A percentile compares a stretch with the other conserved stretches of the same genome.
These are phyloP conservation scores for Ictalurus furcatus DNA, from an alignment of 2,113 vertebrate species.

Conservation along the genomic window DNA sequence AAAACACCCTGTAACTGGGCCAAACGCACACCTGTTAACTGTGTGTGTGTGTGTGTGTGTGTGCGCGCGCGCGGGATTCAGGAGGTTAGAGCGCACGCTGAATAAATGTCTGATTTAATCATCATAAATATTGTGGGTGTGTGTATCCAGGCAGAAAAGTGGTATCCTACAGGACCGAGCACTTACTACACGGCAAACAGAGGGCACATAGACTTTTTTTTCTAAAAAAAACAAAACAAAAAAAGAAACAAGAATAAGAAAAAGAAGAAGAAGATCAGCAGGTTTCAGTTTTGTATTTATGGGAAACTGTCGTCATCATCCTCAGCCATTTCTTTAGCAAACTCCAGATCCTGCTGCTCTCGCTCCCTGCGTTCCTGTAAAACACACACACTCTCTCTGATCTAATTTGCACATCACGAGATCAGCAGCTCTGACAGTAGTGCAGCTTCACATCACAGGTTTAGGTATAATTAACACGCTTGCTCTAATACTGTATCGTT, in stretches of 20 bases:
- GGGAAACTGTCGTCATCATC: slow-evolving; percentile 96
- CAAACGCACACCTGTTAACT: neutral
- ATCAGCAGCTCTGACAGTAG: neutral
- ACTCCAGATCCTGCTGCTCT: slow-evolving; percentile 97
- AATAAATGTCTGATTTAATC: neutral
- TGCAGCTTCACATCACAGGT: neutral
- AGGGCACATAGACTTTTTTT: neutral
- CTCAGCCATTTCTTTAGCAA: slow-evolving; percentile 98
- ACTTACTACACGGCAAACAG: neutral
- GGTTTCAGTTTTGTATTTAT: slow-evolving; percentile 63
- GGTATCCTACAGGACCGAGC: neutral
- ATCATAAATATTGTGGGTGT: neutral
- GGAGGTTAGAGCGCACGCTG: neutral
- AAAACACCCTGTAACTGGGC: neutral
- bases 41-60: neutral
- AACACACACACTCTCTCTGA: slow-evolving; percentile 39
- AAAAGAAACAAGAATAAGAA: neutral
- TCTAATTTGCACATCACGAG: no score
- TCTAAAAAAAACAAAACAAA: neutral
- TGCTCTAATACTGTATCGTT: neutral
- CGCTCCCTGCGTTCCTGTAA: slow-evolving; percentile 90
- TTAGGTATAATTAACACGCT: neutral
- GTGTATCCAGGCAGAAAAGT: neutral
- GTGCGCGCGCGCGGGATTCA: neutral
- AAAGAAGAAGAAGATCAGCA: neutral